phyloP scores from a whole-genome alignment of 2,888 invertebrate species.

The Geophilus truncorum region DNA sequence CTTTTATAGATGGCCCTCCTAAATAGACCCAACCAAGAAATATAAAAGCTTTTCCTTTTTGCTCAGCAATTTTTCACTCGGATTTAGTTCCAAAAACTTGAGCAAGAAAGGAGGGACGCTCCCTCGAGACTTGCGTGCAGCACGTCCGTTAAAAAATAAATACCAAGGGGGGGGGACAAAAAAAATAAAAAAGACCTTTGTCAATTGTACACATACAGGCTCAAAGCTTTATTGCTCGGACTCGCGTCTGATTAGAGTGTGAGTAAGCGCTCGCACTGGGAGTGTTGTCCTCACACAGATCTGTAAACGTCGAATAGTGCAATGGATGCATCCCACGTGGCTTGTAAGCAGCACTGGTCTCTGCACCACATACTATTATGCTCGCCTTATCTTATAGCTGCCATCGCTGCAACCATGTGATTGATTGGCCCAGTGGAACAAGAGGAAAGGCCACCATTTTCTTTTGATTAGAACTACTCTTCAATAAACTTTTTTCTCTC shows the following conservation, averaged over 20 bases:
- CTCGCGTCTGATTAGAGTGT: constrained; percentile 1
- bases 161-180: no score
- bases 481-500: constrained; percentile 1
- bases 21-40: constrained; percentile 3
- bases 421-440: constrained; percentile 19
- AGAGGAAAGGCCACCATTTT: constrained; percentile 1
- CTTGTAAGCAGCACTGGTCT: constrained; percentile 13
- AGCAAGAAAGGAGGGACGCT: neutral
- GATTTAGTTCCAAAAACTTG: constrained; percentile 27
- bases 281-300: constrained; percentile 17
- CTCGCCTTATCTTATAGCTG: constrained; percentile 22
- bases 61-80: constrained; percentile 24
- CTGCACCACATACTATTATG: constrained; percentile 19
- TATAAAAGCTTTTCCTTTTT: constrained; percentile 13
- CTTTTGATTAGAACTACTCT: constrained; percentile 15
- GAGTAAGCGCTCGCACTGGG: neutral
- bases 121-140: neutral
- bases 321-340: constrained; percentile 22
- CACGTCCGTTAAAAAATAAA: neutral
- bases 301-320: constrained; percentile 7
- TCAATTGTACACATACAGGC: constrained; percentile 5
- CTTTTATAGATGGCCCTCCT: neutral
- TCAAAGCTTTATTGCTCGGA: neutral
- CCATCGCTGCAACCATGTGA: neutral
- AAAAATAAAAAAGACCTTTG: neutral